Base-by-base conservation (phyloP, 1,140 invertebrate species). In the Danaus melanippus region DNA sequence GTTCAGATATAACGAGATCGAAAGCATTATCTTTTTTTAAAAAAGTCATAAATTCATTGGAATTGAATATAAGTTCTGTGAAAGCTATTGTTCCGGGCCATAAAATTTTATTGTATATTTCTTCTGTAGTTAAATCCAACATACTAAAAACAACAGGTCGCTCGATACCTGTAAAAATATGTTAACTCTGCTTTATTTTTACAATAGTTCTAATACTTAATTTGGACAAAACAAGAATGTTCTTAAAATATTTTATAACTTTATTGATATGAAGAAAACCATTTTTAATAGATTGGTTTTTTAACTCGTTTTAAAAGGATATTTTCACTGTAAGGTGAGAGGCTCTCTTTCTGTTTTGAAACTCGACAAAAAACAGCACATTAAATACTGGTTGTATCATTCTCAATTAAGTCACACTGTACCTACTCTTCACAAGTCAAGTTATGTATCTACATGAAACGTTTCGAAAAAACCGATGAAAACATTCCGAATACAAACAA, bases 1-100 rank as follows among this genome's bases (percentile, higher is more conserved):
- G 80, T 63, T 90, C 89, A 46, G 79, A 54, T 7, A 90, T 87
- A 0, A 90, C 74, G 4, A 90, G 40, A 58, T 89, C 88, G 51
- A 83, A 89, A 47, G 76, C 71, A 32, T 84, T 67, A 9, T 86
- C 76, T 53, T 82, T 76, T 4, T 59, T 65, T 5, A 90, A 69
- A 3, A 90, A 79, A 2, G 71, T 53, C 56, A 78, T 68, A 0
- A 90, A 74, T 56, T 80, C 69, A 9, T 51, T 59, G 56, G 88
- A 86, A 32, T 80, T 78, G 2, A 90, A 55, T 1, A 84, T 76
- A 15, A 86, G 66, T 58, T 89, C 83, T 5, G 86, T 87, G 10
- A 86, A 80, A 41, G 69, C 66, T n/a, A 85, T 41, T 9, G 58
- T 58, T 10, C 52, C 61, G 7, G 17, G 50, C 64, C 64, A 67